Base-by-base conservation (phyloP, 2,113 vertebrate genomes). In the Acinonyx jubatus region DNA sequence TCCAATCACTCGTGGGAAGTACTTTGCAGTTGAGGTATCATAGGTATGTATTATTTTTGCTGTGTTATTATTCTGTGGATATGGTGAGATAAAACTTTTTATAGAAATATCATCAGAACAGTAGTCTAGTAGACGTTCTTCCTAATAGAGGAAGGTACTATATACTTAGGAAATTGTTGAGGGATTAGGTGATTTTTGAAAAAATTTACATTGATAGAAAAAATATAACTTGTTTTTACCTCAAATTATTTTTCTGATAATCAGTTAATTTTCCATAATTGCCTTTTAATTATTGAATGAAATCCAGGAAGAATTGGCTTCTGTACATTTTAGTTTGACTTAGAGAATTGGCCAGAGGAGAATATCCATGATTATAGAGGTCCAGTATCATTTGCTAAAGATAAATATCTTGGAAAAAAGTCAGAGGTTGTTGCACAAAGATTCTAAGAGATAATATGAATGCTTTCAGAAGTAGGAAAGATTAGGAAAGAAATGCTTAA, bases 1-100 rank as follows among this genome's bases (percentile, higher is more conserved):
- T 92, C 83, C 97, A 97, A 0, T 36, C 98, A 74, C 94, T 98
- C 52, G 76, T 96, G 86, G 99, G 98, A 91, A 99, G 96, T 23
- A 98, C 98, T 69, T 98, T 99, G 91, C 98, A 97, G 74, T 97
- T 99, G 7, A 98, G 98, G 23, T 99, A 99, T 96, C 93, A 98
- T 93, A 98, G 99, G 99, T 99, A 96, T 8, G 98, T 97, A 15
- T 55, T 63, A 36, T 25, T 79, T 96, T 97, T 83, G 63, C 41
- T 84, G 19, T 61, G 89, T 73, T 50, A 19, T 84, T 94, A 82
- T 89, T 89, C 80, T 68, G 25, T 61, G 41, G 25, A 18, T 55
- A 41, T 14, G 66, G 52, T 65, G 38, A 92, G 50, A 65, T 41
- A 68, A 96, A 27, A 41, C 57, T 93, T 94, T 55, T 18, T 71